Conservation (phyloP, 2,888 invertebrate genomes). For the Mythimna impura region DNA sequence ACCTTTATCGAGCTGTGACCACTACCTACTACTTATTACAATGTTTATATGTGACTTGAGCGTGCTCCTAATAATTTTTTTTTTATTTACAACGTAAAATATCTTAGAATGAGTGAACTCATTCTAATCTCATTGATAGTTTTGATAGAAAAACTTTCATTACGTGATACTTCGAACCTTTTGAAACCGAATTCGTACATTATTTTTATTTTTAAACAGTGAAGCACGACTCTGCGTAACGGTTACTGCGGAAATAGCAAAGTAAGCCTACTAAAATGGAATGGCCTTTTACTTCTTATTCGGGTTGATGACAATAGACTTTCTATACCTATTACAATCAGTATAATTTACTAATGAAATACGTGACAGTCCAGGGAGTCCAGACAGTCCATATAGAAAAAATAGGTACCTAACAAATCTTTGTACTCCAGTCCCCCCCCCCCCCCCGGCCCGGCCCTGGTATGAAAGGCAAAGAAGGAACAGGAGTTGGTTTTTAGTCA, state of each 20-base stretch:
- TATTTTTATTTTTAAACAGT: slow-evolving; percentile 10
- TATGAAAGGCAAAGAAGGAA: no score
- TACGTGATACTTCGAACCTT: slow-evolving; percentile 15
- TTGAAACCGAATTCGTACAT: slow-evolving; percentile 2
- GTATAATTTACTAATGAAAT: no score
- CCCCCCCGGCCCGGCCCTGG: no score
- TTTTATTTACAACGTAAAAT: slow-evolving; percentile 15
- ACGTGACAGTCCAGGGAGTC: no score
- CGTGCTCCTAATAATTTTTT: slow-evolving; percentile 15
- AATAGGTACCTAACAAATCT: no score
- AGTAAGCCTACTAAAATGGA: slow-evolving; percentile 16
- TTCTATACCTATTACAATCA: neutral
- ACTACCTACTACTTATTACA: slow-evolving; percentile 4
- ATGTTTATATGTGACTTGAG: neutral
- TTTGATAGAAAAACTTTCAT: slow-evolving; percentile 17
- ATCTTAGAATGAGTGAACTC: slow-evolving; percentile 21
- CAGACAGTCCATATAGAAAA: no score
- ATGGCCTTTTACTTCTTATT: neutral
- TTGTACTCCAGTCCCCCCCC: no score
- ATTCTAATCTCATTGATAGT: slow-evolving; percentile 41
- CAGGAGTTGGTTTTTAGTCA: no score
- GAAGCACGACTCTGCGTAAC: slow-evolving; percentile 12
- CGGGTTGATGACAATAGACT: neutral
- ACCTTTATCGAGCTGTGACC: slow-evolving; percentile 4
- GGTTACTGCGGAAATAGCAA: neutral